Base-by-base conservation (phyloP, 2,888 invertebrate genomes). In the Orchestes rusci region DNA sequence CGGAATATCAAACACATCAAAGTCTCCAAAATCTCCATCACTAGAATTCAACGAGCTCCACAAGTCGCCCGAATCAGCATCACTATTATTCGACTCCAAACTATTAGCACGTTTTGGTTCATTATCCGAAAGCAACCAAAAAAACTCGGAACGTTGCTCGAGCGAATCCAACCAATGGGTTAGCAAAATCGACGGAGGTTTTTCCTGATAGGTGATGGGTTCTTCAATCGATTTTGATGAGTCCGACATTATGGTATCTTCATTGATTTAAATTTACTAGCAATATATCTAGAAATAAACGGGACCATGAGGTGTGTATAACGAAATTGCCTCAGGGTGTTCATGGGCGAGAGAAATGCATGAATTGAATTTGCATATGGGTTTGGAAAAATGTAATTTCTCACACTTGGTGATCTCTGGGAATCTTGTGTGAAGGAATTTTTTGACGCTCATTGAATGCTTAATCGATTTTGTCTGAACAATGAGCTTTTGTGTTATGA, bases 161-260 rank as follows among this genome's bases (percentile, higher is more conserved):
- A 68, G 43, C 4, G 66, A 65, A 46, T 60, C 60, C 43, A 68
- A 53, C 68, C 68, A 68, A 33, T 66, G 61, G 29, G 63, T 60
- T 33, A 67, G 43, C 28, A 66, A 36, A 34, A 59, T 43, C 0
- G 53, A 43, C 10, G 42, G 36, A 10, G 36, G 30, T 18, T 46
- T 40, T 31, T 48, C 18, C 3, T 48, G 37, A 16, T 44, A 41
- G 15, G 16, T 31, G 8, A 40, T 39, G 16, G 39, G 32, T 43
- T 46, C 37, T 17, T 48, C 55, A 27, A 23, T 17, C 3, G 31
- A 37, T 30, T 36, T 43, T n/a, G 18, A 12, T 7, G 13, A 31
- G 3, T 31, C 13, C 13, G n/a, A 10, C 31, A 31, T 13, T 31
- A 23, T 23, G 5, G 5, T 23, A 23, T 23, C 10, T 23, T 23